These are phyloP conservation scores for Phlogophora meticulosa DNA, from an alignment of 2,888 invertebrate species.

Conservation along the genomic window DNA sequence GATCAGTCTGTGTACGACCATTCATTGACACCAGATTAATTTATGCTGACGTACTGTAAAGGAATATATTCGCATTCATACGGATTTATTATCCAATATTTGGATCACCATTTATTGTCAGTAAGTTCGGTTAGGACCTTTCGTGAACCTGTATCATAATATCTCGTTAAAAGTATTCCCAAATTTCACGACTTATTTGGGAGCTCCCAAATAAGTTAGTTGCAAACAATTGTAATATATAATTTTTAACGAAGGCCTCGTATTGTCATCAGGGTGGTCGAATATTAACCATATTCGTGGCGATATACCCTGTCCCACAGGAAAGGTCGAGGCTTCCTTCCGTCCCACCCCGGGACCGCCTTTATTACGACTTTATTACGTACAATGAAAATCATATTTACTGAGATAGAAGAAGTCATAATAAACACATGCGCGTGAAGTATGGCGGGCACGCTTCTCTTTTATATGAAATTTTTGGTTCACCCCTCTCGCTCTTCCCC, in stretches of 20 bases:
- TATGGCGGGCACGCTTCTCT: conserved; percentile 70
- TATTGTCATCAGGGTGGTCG: conserved; percentile 56
- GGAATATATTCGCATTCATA: neutral
- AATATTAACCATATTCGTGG: conserved; percentile 69
- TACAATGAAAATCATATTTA: conserved; percentile 88
- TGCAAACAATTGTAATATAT: conserved; percentile 52
- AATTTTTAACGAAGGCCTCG: conserved; percentile 61
- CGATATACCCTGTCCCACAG: conserved; percentile 73
- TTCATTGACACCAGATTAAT: conserved; percentile 13
- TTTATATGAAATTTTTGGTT: conserved; percentile 74
- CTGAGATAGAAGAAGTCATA: conserved; percentile 82
- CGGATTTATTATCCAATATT: conserved; percentile 1
- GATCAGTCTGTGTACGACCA: neutral
- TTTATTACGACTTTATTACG: conserved; percentile 86
- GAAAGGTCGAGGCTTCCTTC: conserved; percentile 84
- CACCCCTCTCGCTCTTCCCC: conserved; percentile 47
- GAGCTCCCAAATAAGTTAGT: conserved; percentile 42
- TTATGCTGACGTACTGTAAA: neutral
- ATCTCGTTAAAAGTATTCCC: conserved; percentile 38
- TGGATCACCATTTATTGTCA: conserved; percentile 3
- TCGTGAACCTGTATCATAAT: conserved; percentile 16
- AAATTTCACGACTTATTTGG: conserved; percentile 27
- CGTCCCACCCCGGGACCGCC: conserved; percentile 76
- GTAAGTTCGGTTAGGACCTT: conserved; percentile 23
- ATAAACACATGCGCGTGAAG: conserved; percentile 84